Evolutionary conservation across 2,888 invertebrate genomes (phyloP).

Genomic region (Rapana venosa): DNA sequence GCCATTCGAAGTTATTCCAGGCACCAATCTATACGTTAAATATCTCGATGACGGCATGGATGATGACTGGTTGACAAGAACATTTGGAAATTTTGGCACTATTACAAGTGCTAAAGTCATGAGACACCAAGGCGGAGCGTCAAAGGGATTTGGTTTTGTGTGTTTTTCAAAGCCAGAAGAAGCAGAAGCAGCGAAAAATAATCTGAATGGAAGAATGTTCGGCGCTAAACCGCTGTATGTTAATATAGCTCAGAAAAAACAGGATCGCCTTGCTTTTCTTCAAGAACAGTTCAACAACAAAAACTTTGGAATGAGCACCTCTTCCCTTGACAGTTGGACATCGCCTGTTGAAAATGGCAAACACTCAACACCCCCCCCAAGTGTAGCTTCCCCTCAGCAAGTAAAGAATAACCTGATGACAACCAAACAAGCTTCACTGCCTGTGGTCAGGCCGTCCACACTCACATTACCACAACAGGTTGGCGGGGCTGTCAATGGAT

Average conservation of each 20-base stretch:
- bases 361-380: neutral
- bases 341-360: too few species aligned
- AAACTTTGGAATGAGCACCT: too few species aligned
- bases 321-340: too few species aligned
- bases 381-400: neutral
- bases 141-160: conserved; percentile 7
- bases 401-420: neutral
- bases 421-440: neutral
- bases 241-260: neutral
- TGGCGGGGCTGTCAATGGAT: neutral
- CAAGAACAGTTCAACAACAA: neutral
- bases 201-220: neutral
- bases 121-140: neutral
- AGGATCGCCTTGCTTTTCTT: neutral
- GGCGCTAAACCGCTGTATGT: neutral
- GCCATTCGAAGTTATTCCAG: conserved; percentile 3
- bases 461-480: neutral
- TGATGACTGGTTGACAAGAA: neutral
- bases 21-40: neutral
- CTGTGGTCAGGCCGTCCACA: neutral
- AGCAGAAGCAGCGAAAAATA: neutral
- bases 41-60: neutral
- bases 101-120: conserved; percentile 16
- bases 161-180: neutral
- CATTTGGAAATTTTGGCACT: neutral